Evolutionary conservation across 2,888 invertebrate species (phyloP).

Genomic region (Germaria angustata): DNA sequence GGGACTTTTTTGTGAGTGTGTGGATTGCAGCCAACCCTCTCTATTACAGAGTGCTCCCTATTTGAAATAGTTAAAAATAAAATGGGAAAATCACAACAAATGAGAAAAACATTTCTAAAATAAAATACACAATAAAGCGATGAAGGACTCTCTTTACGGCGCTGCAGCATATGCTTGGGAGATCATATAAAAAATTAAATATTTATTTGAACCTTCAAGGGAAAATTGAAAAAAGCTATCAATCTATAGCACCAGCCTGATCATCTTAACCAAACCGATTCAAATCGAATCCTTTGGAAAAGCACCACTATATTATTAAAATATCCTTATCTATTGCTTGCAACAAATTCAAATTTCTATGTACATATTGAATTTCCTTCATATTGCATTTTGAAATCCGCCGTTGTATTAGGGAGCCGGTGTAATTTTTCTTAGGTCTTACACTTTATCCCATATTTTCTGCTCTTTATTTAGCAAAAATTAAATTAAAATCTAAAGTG

Average conservation of each 20-base stretch:
- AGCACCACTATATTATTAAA: too few relatives aligned
- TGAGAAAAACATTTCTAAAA: neutral
- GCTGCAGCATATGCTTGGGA: too few relatives aligned
- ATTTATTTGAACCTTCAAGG: too few relatives aligned
- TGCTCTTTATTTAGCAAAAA: constrained; percentile 5
- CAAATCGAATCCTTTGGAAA: too few relatives aligned
- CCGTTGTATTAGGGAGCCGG: neutral
- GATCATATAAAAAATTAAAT: too few relatives aligned
- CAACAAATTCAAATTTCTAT: too few relatives aligned
- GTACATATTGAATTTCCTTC: too few relatives aligned
- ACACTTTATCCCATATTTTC: neutral
- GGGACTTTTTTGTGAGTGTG: neutral
- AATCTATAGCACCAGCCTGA: too few relatives aligned
- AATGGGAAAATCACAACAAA: neutral
- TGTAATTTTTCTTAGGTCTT: neutral
- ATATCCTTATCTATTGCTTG: too few relatives aligned
- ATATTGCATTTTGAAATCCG: too few relatives aligned
- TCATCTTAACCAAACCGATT: too few relatives aligned
- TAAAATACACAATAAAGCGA: neutral
- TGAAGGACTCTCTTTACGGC: neutral
- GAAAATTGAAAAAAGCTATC: too few relatives aligned
- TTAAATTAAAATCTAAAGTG: constrained; percentile 33
- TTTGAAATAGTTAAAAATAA: neutral
- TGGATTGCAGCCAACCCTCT: constrained; percentile 13
- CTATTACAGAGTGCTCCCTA: constrained; percentile 40